Percentiles rank a stretch among this genome's conserved stretches.
Conservation (phyloP, 2,797 vertebrate species). For the Clangula hyemalis region DNA sequence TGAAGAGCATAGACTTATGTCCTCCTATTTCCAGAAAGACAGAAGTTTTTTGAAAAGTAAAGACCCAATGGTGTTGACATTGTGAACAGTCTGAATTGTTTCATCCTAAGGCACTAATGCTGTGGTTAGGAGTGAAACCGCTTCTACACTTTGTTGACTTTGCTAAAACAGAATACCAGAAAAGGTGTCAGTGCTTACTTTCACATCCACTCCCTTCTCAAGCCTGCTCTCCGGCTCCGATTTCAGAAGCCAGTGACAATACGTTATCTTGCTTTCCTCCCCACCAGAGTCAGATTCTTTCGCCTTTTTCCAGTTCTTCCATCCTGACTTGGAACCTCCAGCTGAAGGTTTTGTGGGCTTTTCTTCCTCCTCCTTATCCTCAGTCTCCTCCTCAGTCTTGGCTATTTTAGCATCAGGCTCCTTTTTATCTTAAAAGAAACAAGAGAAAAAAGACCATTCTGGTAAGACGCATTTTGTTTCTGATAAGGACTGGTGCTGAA, state of each 20-base stretch:
- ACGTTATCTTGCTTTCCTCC: slow-evolving; percentile 37
- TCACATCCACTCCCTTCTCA: slow-evolving; percentile 92
- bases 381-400: slow-evolving; percentile 51
- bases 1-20: background rate
- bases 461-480: background rate
- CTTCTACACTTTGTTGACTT: background rate
- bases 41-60: background rate
- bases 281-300: slow-evolving; percentile 11
- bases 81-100: background rate
- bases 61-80: background rate
- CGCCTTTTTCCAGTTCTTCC: slow-evolving; percentile 57
- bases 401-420: slow-evolving; percentile 64
- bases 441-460: background rate
- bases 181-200: slow-evolving; percentile 78
- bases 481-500: background rate
- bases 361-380: background rate
- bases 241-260: slow-evolving; percentile 92
- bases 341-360: slow-evolving; percentile 5
- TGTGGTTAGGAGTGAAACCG: background rate
- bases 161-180: background rate
- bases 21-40: background rate
- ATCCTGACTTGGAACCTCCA: slow-evolving; percentile 41
- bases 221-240: slow-evolving; percentile 95
- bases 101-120: background rate
- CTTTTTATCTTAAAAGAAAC: slow-evolving; percentile 65